Percentiles rank a stretch among this genome's conserved stretches.
Evolutionary conservation across 2,888 invertebrate species (phyloP).

Genomic region (Hetaerina titia): DNA sequence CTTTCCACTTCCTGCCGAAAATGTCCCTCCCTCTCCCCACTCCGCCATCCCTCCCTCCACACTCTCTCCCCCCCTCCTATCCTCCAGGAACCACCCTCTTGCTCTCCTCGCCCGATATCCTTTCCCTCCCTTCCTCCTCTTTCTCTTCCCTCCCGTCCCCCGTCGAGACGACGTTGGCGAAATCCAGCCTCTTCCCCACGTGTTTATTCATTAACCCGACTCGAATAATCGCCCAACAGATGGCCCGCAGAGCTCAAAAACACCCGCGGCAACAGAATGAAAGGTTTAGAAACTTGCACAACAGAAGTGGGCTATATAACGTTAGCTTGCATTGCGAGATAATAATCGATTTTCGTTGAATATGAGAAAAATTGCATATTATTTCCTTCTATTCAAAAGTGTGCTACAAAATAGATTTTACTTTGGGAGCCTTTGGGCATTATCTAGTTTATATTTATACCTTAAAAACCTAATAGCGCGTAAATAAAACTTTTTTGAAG

Average conservation of each 20-base stretch:
- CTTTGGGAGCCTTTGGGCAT: no score
- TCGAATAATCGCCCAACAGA: not conserved
- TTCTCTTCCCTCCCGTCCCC: not conserved
- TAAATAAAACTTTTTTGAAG: no score
- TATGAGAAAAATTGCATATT: no score
- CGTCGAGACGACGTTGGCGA: not conserved
- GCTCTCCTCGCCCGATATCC: not conserved
- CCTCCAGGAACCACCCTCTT: not conserved
- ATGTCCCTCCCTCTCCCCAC: constrained; percentile 5
- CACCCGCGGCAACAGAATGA: not conserved
- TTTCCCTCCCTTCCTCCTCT: not conserved
- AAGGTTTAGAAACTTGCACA: not conserved
- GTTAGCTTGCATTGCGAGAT: no score
- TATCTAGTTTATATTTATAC: no score
- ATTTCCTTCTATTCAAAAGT: no score
- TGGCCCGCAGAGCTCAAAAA: not conserved
- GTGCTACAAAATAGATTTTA: no score
- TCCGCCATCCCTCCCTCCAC: not conserved
- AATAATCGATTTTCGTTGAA: no score
- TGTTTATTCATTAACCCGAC: constrained; percentile 8
- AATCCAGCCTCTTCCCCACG: not conserved
- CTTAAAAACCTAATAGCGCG: no score
- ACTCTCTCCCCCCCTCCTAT: not conserved
- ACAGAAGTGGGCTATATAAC: not conserved
- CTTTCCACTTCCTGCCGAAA: constrained; percentile 60